Evolutionary conservation across 2,888 invertebrate genomes (phyloP).

Genomic region (Limnephilus auricula): DNA sequence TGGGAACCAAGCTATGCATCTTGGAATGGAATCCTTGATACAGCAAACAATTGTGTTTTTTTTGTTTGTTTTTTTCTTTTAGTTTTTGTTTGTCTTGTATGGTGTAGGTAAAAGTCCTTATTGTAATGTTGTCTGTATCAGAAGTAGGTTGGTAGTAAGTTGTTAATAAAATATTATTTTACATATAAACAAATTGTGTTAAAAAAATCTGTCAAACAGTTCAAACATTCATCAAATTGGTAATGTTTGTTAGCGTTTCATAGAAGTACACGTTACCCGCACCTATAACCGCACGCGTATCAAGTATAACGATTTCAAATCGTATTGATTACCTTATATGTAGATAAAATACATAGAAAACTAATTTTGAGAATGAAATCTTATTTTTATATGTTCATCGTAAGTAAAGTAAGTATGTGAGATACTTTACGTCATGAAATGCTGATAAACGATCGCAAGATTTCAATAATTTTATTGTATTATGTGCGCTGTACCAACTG

Average conservation of each 20-base stretch:
- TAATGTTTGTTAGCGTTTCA: not conserved
- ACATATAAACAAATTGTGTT: no score
- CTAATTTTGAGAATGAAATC: not conserved
- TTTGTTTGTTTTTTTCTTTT: no score
- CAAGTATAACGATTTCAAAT: not conserved
- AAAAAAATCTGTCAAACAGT: no score
- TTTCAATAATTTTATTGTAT: not conserved
- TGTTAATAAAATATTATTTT: no score
- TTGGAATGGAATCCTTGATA: no score
- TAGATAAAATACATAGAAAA: not conserved
- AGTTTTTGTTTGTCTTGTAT: no score
- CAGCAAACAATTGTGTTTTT: no score
- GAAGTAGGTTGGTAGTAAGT: no score
- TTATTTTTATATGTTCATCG: not conserved
- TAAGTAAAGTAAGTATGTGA: not conserved
- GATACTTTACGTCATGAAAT: not conserved
- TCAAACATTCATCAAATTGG: not conserved
- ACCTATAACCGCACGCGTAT: not conserved
- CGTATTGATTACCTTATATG: not conserved
- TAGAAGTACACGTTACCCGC: not conserved
- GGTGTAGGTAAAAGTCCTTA: no score
- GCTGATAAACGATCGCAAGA: not conserved
- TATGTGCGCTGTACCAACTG: not conserved
- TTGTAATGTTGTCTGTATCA: no score
- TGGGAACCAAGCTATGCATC: no score